Conservation (phyloP, 2,113 vertebrate species). For the Pseudopipra pipra region DNA sequence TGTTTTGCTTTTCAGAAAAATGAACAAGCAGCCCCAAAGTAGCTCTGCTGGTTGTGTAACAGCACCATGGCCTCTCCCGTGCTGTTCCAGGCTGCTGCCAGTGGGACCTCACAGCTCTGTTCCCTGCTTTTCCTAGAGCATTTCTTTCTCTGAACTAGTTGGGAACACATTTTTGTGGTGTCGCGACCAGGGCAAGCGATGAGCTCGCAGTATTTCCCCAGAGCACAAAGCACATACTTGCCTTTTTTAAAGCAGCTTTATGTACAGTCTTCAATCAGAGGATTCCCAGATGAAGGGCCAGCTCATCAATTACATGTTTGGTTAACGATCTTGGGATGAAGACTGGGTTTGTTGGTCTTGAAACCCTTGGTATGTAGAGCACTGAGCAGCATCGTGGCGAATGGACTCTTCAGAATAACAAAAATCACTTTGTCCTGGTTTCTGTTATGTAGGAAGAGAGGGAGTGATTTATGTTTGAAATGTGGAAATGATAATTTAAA, state of each 20-base stretch:
- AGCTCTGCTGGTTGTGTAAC: not conserved
- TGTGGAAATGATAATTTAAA: not conserved
- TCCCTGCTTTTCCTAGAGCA: not conserved
- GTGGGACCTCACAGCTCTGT: not conserved
- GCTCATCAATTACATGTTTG: not conserved
- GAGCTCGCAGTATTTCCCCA: not conserved
- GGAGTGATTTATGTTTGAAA: accelerated
- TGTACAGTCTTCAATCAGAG: not conserved
- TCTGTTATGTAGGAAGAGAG: not conserved
- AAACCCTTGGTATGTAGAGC: not conserved
- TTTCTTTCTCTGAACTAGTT: not conserved
- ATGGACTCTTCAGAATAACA: not conserved
- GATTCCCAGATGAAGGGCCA: not conserved
- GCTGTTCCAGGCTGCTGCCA: not conserved
- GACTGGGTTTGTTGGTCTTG: not conserved
- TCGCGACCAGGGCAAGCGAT: slow-evolving; percentile 3
- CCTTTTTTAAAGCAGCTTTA: not conserved
- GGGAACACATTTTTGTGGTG: slow-evolving; percentile 37
- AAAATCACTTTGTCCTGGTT: not conserved
- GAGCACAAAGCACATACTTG: slow-evolving; percentile 14
- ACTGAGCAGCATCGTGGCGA: accelerated
- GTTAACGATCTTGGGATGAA: not conserved
- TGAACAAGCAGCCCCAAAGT: not conserved
- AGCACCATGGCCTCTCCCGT: not conserved
- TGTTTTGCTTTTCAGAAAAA: slow-evolving; percentile 30